Conservation (phyloP, 1,140 invertebrate genomes). For the Propsilocerus akamusi region DNA sequence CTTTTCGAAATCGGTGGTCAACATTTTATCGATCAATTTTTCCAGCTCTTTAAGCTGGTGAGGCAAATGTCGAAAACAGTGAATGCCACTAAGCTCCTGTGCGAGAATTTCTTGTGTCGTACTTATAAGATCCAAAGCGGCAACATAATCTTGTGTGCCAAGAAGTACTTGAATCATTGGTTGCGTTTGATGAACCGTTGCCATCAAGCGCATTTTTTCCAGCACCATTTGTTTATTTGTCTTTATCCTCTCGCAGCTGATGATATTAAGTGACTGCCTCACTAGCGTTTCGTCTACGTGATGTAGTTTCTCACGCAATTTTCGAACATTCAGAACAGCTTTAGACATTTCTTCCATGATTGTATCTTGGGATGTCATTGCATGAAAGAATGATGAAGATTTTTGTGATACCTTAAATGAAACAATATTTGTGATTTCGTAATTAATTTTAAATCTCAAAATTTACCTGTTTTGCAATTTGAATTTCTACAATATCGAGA, state of each 20-base stretch:
- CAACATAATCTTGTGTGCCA: slow-evolving; percentile 92
- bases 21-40: slow-evolving; percentile 90
- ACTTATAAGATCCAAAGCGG: slow-evolving; percentile 88
- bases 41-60: slow-evolving; percentile 95
- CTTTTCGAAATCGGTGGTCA: slow-evolving; percentile 84
- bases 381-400: slow-evolving; percentile 91
- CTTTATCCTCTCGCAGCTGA: slow-evolving; percentile 42
- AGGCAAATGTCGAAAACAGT: slow-evolving; percentile 87
- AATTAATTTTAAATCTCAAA: too few relatives aligned
- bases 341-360: slow-evolving; percentile 75
- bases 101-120: slow-evolving; percentile 89
- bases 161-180: slow-evolving; percentile 88
- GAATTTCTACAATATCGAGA: slow-evolving; percentile 86
- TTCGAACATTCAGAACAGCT: slow-evolving; percentile 61
- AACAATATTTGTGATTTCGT: too few relatives aligned
- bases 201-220: slow-evolving; percentile 77
- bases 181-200: slow-evolving; percentile 93
- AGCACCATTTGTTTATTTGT: slow-evolving; percentile 40
- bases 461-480: slow-evolving; percentile 80
- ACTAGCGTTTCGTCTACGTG: slow-evolving; percentile 62
- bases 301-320: slow-evolving; percentile 45
- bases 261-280: slow-evolving; percentile 56
- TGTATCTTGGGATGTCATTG: slow-evolving; percentile 90
- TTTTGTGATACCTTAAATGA: slow-evolving; percentile 49
- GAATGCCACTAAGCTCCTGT: slow-evolving; percentile 75